Evolutionary conservation across 2,113 vertebrate species (phyloP), one percentile per base, ranked within the genome.

Genomic region (Tetrao urogallus): DNA sequence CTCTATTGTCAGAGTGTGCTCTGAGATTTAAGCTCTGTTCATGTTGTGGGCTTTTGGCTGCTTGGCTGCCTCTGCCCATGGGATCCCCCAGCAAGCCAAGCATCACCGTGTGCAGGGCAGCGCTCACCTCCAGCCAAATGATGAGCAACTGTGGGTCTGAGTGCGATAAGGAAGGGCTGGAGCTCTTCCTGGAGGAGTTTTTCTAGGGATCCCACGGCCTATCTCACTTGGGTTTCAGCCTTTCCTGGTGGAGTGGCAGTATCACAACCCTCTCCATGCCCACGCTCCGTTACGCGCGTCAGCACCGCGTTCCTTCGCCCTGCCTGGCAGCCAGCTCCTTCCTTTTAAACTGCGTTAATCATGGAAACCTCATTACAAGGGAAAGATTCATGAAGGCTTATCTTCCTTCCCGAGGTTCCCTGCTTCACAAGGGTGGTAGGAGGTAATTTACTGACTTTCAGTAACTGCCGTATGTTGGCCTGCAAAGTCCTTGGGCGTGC

Each of bases 111-210:
- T n/a, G 18, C 56, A n/a, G 30, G 17, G 56, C 56, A 57, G 27
- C 2, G 3, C 50, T 3, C 3, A 34, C 13, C 36, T 32, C 34
- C 0, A 1, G 38, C 45, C 3, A 0, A 56, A 38, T 10, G 56
- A 19, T 30, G 56, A 13, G 22, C 12, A 10, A 8, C 14, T 1
- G 19, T 20, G 56, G 30, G 71, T 6, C 22, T 11, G 27, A 8
- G 3, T 10, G 3, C 3, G 4, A n/a, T 14, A 14, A 11, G 43
- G 5, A 1, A 11, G 36, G 61, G 36, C 61, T 64, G 61, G 24
- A 36, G 5, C 73, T 8, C 34, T 5, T 50, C 36, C 50, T 4
- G 2, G 34, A 0, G 1, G 30, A 50, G 27, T 10, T 19, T 77
- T 17, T 36, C 34, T 15, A 32, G 27, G 42, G 36, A 15, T 50